Conservation (phyloP, 1,140 invertebrate genomes). For the Rhagoletis pomonella region DNA sequence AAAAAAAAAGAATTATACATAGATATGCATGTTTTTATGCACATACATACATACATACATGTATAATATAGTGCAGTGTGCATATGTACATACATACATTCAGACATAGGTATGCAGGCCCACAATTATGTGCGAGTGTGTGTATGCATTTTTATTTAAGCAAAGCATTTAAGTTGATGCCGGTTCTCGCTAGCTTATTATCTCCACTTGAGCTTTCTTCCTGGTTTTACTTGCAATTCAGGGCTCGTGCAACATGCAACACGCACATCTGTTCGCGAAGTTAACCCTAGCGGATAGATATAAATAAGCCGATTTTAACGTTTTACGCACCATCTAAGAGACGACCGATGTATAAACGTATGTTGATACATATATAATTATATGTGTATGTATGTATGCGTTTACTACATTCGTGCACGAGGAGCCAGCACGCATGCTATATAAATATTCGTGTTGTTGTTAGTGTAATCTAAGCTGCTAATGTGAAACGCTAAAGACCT, state of each 20-base stretch:
- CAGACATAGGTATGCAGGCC: background rate
- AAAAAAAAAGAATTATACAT: background rate
- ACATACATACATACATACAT: background rate
- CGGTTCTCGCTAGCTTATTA: background rate
- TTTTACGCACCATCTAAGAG: conserved; percentile 27
- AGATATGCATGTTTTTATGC: background rate
- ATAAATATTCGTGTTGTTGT: background rate
- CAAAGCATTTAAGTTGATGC: background rate
- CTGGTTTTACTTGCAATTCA: conserved; percentile 46
- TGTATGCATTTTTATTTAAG: no score
- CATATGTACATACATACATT: background rate
- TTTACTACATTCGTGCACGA: background rate
- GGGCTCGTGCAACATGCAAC: background rate
- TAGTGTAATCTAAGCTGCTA: background rate
- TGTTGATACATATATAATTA: background rate
- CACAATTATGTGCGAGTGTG: no score
- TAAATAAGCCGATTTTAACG: conserved; percentile 12
- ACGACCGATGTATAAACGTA: background rate
- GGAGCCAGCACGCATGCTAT: background rate
- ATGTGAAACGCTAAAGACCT: background rate
- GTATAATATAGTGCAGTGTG: no score
- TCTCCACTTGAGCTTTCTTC: conserved; percentile 11
- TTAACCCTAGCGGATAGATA: background rate
- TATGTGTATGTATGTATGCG: background rate
- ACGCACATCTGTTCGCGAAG: background rate